phyloP scores from a whole-genome alignment of 2,113 vertebrate genomes.

The Aspiorhynchus laticeps region DNA sequence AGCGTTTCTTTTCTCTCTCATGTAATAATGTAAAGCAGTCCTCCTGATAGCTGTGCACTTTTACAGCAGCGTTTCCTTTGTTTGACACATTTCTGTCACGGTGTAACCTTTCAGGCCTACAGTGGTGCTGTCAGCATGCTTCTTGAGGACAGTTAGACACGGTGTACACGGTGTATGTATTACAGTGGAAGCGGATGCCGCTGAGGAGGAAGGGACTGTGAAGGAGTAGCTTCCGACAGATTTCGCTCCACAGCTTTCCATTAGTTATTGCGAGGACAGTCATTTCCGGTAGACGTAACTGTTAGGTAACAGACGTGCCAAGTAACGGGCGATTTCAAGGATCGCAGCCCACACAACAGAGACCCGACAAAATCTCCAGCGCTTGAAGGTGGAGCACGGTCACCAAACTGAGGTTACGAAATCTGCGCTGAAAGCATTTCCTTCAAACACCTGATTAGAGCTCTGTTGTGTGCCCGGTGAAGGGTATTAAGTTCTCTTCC shows the following conservation, averaged over 20 bases:
- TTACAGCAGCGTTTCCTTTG: not conserved
- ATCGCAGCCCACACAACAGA: conserved; percentile 41
- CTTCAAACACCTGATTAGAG: conserved; percentile 45
- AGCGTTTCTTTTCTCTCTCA: too few species aligned
- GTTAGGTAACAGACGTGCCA: too few species aligned
- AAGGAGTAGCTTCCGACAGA: not conserved
- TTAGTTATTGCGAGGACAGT: conserved; percentile 51
- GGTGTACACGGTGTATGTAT: not conserved
- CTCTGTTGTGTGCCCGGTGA: conserved; percentile 33
- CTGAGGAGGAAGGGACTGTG: not conserved
- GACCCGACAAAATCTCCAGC: not conserved
- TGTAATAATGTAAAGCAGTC: too few species aligned
- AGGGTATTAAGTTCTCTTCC: conserved; percentile 58
- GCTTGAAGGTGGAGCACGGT: not conserved
- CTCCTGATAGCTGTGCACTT: too few species aligned
- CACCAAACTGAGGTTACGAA: conserved; percentile 2
- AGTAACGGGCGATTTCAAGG: conserved; percentile 61
- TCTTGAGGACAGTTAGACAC: not conserved
- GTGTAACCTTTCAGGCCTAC: not conserved
- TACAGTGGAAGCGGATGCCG: not conserved
- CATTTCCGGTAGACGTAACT: conserved; percentile 67
- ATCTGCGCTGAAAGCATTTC: conserved; percentile 25
- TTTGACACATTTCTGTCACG: not conserved
- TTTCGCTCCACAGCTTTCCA: conserved; percentile 3
- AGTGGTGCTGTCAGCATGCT: not conserved